Base-by-base conservation (phyloP, 2,888 invertebrate species). In the Heliconius aoede region DNA sequence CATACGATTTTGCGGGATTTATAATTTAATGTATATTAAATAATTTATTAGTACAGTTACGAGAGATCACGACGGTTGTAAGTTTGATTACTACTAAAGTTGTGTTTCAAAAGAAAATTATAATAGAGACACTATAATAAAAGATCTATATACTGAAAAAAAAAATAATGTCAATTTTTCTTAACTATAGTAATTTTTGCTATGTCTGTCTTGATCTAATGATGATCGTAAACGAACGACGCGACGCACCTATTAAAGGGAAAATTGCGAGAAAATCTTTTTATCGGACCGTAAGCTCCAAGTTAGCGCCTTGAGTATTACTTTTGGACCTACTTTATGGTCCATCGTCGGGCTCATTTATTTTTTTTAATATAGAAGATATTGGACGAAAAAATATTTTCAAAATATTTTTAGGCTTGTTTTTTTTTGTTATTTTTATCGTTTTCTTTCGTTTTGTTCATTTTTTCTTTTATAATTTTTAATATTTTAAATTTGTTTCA, bases 261-360 rank as follows among this genome's bases (percentile, higher is more conserved):
- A 58, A 71, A 21, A 62, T 72, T 36, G 36, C 40, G 60, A 61
- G 60, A 3, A 28, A 36, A 61, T 61, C 72, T 61, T 40, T 72
- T 40, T 72, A 72, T 72, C 58, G 60, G 61, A 71, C 71, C 71
- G 28, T 58, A 58, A 71, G 55, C 74, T 68, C 32, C 21, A 18
- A 74, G 67, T 74, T 74, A 68, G 68, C 74, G 74, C 30, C 71
- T 58, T 65, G 61, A 65, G 60, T 68, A 30, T 68, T 74, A 68
- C 68, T 46, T 46, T 58, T 68, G 74, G 74, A 68, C 74, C 72
- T 68, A 67, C n/a, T 74, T 74, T 68, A 74, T 74, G 58, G 68
- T 28, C 30, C 46, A 73, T 73, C 73, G 65, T 60, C 51, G 73
- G 18, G 68, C 61, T 46, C 74, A 40, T 74, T 74, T 30, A 58